A percentile compares a stretch with the other conserved stretches of the same genome.
phyloP scores from a whole-genome alignment of 2,797 vertebrate genomes.

The Falco cherrug region DNA sequence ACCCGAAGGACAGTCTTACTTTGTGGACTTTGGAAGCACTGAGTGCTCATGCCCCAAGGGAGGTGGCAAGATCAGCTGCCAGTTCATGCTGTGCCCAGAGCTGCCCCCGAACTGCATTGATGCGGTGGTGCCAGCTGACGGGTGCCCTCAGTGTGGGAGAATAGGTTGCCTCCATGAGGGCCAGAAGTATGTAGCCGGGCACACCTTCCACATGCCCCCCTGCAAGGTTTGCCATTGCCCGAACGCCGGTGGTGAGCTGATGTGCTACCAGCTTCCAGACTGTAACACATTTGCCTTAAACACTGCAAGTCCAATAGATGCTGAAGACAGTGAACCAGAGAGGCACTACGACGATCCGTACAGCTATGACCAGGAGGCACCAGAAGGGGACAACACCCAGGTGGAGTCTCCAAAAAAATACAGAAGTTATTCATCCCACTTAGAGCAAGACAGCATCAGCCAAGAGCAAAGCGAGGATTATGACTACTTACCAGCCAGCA shows the following conservation, averaged over 20 bases:
- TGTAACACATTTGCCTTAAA: slow-evolving; percentile 71
- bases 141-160: slow-evolving; percentile 88
- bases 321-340: slow-evolving; percentile 67
- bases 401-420: slow-evolving; percentile 64
- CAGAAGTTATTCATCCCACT: slow-evolving; percentile 20
- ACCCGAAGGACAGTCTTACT: slow-evolving; percentile 91
- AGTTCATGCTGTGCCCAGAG: slow-evolving; percentile 93
- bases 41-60: slow-evolving; percentile 91
- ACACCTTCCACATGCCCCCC: slow-evolving; percentile 86
- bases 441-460: slow-evolving; percentile 61
- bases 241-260: slow-evolving; percentile 85
- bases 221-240: slow-evolving; percentile 94
- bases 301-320: slow-evolving; percentile 69
- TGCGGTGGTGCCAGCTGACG: slow-evolving; percentile 80
- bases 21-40: slow-evolving; percentile 95
- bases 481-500: slow-evolving; percentile 65
- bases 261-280: slow-evolving; percentile 89
- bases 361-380: slow-evolving; percentile 81
- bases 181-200: slow-evolving; percentile 88
- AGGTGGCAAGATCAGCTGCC: slow-evolving; percentile 91
- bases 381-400: slow-evolving; percentile 57
- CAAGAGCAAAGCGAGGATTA: slow-evolving; percentile 77
- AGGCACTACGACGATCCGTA: slow-evolving; percentile 76
- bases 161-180: slow-evolving; percentile 84
- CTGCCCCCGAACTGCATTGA: slow-evolving; percentile 91